These are phyloP conservation scores for Leucania comma DNA, from an alignment of 2,888 invertebrate genomes.

Conservation along the genomic window DNA sequence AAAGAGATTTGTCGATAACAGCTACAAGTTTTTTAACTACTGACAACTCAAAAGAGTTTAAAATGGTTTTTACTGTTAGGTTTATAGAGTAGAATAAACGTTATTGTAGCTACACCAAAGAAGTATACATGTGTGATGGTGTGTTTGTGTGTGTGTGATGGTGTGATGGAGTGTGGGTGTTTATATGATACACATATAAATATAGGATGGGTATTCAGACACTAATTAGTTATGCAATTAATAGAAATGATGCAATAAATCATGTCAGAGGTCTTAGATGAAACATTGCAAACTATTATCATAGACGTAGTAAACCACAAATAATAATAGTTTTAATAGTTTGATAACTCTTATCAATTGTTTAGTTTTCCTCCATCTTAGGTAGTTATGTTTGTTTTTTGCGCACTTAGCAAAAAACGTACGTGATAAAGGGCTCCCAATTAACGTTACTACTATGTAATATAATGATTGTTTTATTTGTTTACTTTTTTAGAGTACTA, in stretches of 20 bases:
- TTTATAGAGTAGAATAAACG: too few relatives aligned
- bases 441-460: not conserved
- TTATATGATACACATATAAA: too few relatives aligned
- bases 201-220: too few relatives aligned
- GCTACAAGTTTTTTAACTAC: too few relatives aligned
- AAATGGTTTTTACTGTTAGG: too few relatives aligned
- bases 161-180: too few relatives aligned
- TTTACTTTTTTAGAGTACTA: not conserved
- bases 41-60: too few relatives aligned
- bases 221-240: not conserved
- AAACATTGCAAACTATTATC: conserved; percentile 15
- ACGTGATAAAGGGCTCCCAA: not conserved
- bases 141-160: too few relatives aligned
- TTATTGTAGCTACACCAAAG: too few relatives aligned
- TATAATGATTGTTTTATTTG: not conserved
- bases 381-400: conserved; percentile 10
- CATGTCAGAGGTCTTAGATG: conserved; percentile 32
- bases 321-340: conserved; percentile 23
- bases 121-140: too few relatives aligned
- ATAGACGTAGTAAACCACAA: conserved; percentile 39
- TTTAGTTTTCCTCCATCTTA: conserved; percentile 28
- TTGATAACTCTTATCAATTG: conserved; percentile 43
- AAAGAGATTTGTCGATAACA: too few relatives aligned
- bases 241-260: conserved; percentile 42
- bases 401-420: conserved; percentile 10